These are phyloP conservation scores for Shinisaurus crocodilurus DNA, from an alignment of 2,113 vertebrate genomes.

Conservation along the genomic window DNA sequence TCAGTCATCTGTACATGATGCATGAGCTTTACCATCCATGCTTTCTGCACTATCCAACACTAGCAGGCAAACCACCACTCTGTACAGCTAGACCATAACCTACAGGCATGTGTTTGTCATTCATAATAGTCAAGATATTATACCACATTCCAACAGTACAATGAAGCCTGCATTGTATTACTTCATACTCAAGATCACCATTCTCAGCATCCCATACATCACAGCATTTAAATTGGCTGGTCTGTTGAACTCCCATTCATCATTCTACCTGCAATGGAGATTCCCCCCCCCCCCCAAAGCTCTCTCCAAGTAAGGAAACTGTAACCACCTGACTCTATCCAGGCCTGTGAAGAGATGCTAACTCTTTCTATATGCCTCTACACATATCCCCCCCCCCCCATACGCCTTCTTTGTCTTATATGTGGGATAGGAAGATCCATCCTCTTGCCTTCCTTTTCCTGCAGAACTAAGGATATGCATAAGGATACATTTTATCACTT, in stretches of 20 bases:
- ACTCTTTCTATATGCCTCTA: background rate
- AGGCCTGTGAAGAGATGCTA: background rate
- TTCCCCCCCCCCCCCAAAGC: background rate
- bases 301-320: background rate
- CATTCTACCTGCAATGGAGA: background rate
- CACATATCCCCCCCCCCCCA: background rate
- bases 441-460: background rate
- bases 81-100: background rate
- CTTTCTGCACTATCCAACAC: background rate
- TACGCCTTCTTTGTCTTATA: background rate
- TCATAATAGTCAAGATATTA: background rate
- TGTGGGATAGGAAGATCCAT: background rate
- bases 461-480: background rate
- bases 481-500: background rate
- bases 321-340: background rate
- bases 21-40: background rate
- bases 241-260: conserved; percentile 13
- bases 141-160: background rate
- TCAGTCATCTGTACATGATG: background rate
- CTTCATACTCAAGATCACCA: conserved; percentile 3
- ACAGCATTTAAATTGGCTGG: conserved; percentile 16
- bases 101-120: background rate
- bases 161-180: background rate
- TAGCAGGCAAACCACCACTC: background rate
- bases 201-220: conserved; percentile 8